Evolutionary conservation across 2,797 vertebrate species (phyloP), one percentile per base, ranked within the genome.

Genomic region (Buceros bicornis): DNA sequence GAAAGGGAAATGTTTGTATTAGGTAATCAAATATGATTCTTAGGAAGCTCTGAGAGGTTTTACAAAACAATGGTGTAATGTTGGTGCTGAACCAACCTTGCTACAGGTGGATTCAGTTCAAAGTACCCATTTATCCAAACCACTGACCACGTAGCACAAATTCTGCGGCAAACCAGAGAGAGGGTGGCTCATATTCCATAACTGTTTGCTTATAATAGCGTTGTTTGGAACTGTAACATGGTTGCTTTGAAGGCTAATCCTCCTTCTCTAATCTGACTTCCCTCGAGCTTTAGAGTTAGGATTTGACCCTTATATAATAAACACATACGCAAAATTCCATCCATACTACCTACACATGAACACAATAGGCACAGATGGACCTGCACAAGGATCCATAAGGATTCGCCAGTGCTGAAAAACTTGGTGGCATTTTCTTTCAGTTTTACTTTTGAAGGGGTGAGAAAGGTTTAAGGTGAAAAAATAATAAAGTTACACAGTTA

Each of bases 371-470:
- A 57, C 19, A 53, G 40, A 51, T 33, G n/a, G 31, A 69, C 13
- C 16, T 64, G 26, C n/a, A 58, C 15, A 35, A 51, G 43, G 40
- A 42, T 28, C 35, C 33, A 3, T 0, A 62, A 58, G 33, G 74
- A 31, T 35, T 17, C 77, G 21, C 35, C 26, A 70, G 29, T 31
- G 40, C 25, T 72, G 25, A 45, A 61, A 77, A 82, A 54, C 13
- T 8, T 25, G 14, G 5, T 0, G 0, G 11, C 11, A 1, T 53
- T 81, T 74, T 65, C 7, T 57, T 74, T 70, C 33, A 29, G 4
- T 70, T 79, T 79, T 78, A 35, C 57, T 91, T 90, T 16, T 56
- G 80, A 73, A 73, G 15, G 16, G 17, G 5, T 33, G 10, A 72
- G 25, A 88, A 81, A 71, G 0, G 3, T 67, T 84, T 81, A 84